phyloP scores from a whole-genome alignment of 2,797 vertebrate genomes.

The Xenopus petersii region DNA sequence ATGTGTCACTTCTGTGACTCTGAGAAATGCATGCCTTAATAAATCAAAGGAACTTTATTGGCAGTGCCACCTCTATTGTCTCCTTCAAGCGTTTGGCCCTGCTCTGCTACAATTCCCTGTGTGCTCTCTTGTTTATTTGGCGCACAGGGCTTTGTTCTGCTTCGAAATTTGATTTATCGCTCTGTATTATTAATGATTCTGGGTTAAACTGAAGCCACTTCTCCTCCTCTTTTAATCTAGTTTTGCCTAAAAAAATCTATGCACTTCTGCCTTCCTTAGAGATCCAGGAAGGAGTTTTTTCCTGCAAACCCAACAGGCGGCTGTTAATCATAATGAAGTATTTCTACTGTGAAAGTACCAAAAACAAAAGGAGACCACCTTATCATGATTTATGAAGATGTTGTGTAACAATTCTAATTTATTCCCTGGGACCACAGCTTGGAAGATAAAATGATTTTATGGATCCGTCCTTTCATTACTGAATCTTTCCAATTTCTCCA shows the following conservation, averaged over 20 bases:
- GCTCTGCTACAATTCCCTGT: conserved; percentile 69
- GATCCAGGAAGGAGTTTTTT: conserved; percentile 71
- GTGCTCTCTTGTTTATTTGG: conserved; percentile 73
- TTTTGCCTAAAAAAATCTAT: conserved; percentile 72
- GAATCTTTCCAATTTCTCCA: neutral
- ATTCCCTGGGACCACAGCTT: conserved; percentile 61
- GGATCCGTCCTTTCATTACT: neutral
- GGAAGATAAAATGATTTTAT: conserved; percentile 4
- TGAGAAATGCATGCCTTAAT: conserved; percentile 55
- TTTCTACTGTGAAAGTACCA: conserved; percentile 66
- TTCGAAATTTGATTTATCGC: conserved; percentile 79
- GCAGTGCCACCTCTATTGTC: conserved; percentile 68
- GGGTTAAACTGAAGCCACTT: conserved; percentile 67
- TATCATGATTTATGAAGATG: conserved; percentile 66
- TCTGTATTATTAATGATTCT: conserved; percentile 73
- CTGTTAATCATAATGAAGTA: conserved; percentile 72
- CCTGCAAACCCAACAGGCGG: conserved; percentile 71
- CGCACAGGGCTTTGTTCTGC: conserved; percentile 69
- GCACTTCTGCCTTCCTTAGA: conserved; percentile 70
- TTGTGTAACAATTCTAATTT: conserved; percentile 64
- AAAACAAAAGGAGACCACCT: conserved; percentile 71
- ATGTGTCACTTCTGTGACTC: conserved; percentile 41
- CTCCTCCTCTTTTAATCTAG: conserved; percentile 79
- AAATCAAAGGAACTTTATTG: conserved; percentile 68
- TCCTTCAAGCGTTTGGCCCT: conserved; percentile 69